phyloP scores from a whole-genome alignment of 2,888 invertebrate species.

The Cheilosia grossa region DNA sequence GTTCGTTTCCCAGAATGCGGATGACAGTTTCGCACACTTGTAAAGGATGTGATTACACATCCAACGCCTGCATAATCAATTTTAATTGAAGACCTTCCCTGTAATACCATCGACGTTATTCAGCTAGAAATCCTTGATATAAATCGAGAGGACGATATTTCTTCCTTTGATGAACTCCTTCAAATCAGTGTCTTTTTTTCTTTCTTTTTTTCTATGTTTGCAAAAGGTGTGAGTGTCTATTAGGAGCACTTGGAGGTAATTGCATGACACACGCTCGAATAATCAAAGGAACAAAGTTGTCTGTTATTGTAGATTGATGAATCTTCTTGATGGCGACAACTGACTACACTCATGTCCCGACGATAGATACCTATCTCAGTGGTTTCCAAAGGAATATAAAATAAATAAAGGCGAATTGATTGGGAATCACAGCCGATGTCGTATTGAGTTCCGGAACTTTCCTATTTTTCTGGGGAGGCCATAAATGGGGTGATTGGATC shows the following conservation, averaged over 20 bases:
- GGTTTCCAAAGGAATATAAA: not conserved
- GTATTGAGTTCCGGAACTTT: not conserved
- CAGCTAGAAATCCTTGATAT: conserved; percentile 2
- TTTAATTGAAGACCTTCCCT: conserved; percentile 38
- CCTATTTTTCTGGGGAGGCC: not conserved
- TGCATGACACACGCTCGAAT: conserved; percentile 26
- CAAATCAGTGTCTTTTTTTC: not conserved
- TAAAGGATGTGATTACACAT: conserved; percentile 19
- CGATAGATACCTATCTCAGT: not conserved
- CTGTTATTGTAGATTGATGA: conserved; percentile 20
- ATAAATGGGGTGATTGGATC: not conserved
- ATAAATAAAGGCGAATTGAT: not conserved
- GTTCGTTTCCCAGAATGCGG: conserved; percentile 9
- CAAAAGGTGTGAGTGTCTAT: not conserved
- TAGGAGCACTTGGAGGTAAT: conserved; percentile 17
- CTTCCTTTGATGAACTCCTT: not conserved
- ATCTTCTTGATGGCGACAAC: conserved; percentile 3
- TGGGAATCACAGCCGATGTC: not conserved
- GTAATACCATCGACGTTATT: conserved; percentile 19
- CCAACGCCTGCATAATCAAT: conserved; percentile 30
- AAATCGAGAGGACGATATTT: not conserved
- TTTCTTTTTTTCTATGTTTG: not conserved
- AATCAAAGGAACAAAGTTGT: conserved; percentile 23
- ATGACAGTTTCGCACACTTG: conserved; percentile 24
- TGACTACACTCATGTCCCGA: not conserved